Percentiles rank a stretch among this genome's conserved stretches.
Conservation (phyloP, 2,113 vertebrate genomes). For the Bufo gargarizans region DNA sequence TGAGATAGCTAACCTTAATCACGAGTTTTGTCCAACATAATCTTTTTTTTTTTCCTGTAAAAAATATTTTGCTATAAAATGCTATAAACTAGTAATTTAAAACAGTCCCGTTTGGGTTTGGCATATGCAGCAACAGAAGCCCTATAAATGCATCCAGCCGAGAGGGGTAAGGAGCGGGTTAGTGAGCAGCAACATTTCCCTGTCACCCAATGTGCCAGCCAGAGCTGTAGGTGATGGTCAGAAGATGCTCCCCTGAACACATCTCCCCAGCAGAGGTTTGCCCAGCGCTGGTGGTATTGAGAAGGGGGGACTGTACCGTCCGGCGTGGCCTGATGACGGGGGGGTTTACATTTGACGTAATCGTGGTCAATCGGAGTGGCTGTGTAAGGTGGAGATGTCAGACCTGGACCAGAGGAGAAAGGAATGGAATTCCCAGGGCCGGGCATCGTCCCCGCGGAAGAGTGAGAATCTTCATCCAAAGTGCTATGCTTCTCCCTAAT, state of each 20-base stretch:
- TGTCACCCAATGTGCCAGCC: constrained; percentile 85
- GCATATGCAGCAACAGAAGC: constrained; percentile 42
- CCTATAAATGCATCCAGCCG: constrained; percentile 17
- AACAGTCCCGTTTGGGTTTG: constrained; percentile 51
- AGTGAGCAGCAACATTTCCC: constrained; percentile 89
- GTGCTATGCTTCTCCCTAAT: constrained; percentile 88
- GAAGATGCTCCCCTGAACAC: constrained; percentile 63
- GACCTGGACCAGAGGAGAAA: constrained; percentile 91
- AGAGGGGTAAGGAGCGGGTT: constrained; percentile 46
- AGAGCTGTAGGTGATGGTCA: constrained; percentile 75
- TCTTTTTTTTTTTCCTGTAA: not conserved
- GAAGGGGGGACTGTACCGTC: constrained; percentile 98
- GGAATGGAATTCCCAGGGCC: constrained; percentile 82
- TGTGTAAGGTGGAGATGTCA: constrained; percentile 97
- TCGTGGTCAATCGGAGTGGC: constrained; percentile 99
- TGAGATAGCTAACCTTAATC: not conserved
- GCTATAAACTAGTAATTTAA: not conserved
- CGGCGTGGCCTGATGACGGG: constrained; percentile 91
- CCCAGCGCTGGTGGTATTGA: constrained; percentile 80
- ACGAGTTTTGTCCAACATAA: not conserved
- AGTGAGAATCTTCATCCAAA: constrained; percentile 91
- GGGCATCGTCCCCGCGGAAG: constrained; percentile 80
- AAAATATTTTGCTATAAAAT: not conserved
- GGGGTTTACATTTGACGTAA: constrained; percentile 99
- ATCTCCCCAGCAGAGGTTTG: constrained; percentile 71